Evolutionary conservation across 2,797 vertebrate species (phyloP).

Genomic region (Poeciliopsis paucimaculata): DNA sequence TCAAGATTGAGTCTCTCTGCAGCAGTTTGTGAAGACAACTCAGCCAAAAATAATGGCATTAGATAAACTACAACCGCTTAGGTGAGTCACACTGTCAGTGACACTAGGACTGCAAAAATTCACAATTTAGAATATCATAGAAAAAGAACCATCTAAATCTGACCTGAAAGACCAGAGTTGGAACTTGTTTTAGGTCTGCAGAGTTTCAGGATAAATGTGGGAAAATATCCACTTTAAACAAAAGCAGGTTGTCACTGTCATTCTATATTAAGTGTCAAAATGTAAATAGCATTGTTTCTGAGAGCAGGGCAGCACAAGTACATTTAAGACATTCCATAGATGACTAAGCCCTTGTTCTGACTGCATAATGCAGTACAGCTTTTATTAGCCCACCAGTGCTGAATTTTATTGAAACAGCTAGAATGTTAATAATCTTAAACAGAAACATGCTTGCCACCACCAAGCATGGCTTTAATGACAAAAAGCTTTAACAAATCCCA

Average conservation of each 20-base stretch:
- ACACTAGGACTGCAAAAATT: conserved; percentile 46
- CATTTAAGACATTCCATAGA: conserved; percentile 1
- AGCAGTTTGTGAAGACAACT: conserved; percentile 50
- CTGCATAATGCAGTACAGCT: neutral
- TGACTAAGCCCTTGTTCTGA: conserved; percentile 2
- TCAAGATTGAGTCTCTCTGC: conserved; percentile 34
- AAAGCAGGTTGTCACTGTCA: conserved; percentile 23
- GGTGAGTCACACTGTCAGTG: conserved; percentile 57
- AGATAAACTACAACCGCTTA: conserved; percentile 64
- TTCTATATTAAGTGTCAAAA: conserved; percentile 2
- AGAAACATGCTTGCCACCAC: neutral
- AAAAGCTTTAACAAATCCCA: neutral
- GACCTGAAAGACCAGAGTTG: conserved; percentile 45
- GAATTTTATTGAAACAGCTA: neutral
- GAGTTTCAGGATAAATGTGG: conserved; percentile 25
- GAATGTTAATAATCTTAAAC: neutral
- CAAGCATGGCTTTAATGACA: neutral
- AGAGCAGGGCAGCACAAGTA: neutral
- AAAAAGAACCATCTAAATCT: conserved; percentile 47
- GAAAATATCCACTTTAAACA: conserved; percentile 33
- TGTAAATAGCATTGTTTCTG: conserved; percentile 7
- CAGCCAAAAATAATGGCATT: conserved; percentile 46
- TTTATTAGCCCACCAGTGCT: neutral
- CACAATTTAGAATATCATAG: conserved; percentile 52
- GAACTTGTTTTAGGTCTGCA: conserved; percentile 39